Base-by-base conservation (phyloP, 2,113 vertebrate species). In the Platysteira castanea region DNA sequence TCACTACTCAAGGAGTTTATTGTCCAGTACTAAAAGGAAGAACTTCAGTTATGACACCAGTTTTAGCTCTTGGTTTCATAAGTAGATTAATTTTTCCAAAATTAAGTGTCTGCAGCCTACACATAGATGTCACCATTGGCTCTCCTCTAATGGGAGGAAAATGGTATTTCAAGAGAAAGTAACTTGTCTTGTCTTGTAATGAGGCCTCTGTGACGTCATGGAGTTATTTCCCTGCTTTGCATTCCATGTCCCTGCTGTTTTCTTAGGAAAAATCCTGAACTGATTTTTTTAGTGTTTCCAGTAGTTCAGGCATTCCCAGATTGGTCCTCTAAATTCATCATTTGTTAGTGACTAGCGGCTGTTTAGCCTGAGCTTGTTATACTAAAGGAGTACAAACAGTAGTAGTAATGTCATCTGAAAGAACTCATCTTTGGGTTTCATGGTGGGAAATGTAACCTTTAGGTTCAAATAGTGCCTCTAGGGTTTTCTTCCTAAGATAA, bases 301-400 rank as follows among this genome's bases (percentile, higher is more conserved):
- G 20, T 46, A 49, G 10, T 30, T 1, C 23, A 65, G 20, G 3
- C 53, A 65, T 41, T 77, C 15, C 6, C 27, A 44, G 26, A 19
- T 11, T 73, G 9, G 24, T 65, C 9, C 9, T 31, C 63, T 49
- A 47, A 49, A 28, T 76, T 59, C 0, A 2, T 64, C 0, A 0
- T 54, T 47, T 87, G 4, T 54, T 75, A 50, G 11, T 71, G 16
- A 31, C 49, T 79, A 19, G 31, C 11, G n/a, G 16, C 20, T 75
- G 17, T 41, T 88, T 33, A 76, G 7, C 7, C 18, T 65, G 27
- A 33, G 24, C 20, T 71, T 2, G 0, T 49, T 30, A 9, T 28
- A 42, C 3, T 60, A 44, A 53, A 84, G 17, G n/a, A 49, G 30
- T 64, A 47, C 6, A 61, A 69, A 27, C 6, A 39, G 16, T 22